These are phyloP conservation scores for Tiaroga cobitis DNA, from an alignment of 2,797 vertebrate genomes.

Conservation along the genomic window DNA sequence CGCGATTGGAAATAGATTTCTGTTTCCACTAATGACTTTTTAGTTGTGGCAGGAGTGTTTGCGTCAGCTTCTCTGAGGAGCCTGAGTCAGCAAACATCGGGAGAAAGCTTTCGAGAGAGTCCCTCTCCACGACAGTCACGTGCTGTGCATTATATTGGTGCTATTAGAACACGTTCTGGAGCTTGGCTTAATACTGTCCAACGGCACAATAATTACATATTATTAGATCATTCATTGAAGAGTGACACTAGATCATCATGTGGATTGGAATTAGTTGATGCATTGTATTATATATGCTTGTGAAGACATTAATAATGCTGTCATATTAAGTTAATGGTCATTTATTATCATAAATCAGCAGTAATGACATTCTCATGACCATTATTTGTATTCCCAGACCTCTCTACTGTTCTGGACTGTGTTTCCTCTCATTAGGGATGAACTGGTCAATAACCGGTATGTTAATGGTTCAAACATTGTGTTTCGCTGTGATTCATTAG, in stretches of 20 bases:
- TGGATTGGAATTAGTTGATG: neutral
- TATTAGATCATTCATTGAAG: neutral
- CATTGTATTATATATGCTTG: neutral
- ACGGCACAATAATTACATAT: neutral
- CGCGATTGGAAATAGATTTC: conserved; percentile 47
- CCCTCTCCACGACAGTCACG: neutral
- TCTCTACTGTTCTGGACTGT: neutral
- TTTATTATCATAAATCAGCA: neutral
- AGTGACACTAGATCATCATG: neutral
- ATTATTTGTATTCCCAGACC: conserved; percentile 5
- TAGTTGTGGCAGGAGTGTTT: conserved; percentile 40
- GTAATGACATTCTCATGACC: conserved; percentile 13
- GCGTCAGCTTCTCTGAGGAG: conserved; percentile 47
- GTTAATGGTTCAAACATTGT: conserved; percentile 13
- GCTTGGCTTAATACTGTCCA: neutral
- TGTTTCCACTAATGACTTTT: conserved; percentile 55
- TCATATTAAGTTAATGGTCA: neutral
- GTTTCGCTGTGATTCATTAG: neutral
- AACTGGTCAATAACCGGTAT: conserved; percentile 14
- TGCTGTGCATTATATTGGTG: neutral
- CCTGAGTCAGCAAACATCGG: conserved; percentile 39
- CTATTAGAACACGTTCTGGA: conserved; percentile 6
- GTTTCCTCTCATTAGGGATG: conserved; percentile 12
- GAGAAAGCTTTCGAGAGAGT: neutral
- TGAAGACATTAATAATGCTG: neutral